Base-by-base conservation (phyloP, 2,113 vertebrate species). In the Thamnophis sirtalis region DNA sequence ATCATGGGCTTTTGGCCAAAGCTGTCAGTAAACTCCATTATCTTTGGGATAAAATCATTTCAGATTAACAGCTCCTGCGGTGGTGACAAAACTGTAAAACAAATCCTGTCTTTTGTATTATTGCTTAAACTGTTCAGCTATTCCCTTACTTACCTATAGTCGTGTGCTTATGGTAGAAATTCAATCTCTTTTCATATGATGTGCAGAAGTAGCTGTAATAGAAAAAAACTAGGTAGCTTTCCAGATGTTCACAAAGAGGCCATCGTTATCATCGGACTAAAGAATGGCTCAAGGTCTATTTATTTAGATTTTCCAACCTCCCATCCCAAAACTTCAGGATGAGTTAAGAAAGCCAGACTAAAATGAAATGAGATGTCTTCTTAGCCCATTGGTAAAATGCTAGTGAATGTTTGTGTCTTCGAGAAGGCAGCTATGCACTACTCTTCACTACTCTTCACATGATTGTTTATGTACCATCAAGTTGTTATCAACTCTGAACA, bases 161-260 rank as follows among this genome's bases (percentile, higher is more conserved):
- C 51, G 33, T 48, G 54, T 89, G 55, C 88, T 80, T 6, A 15
- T 28, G 73, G 48, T 49, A 43, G 91, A 89, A 92, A 92, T 89
- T 60, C 91, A 89, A 60, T 89, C 88, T 92, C 91, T 92, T 92
- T 92, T 92, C 91, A 63, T 48, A 92, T 92, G 89, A 92, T 89
- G 89, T 92, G 68, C 88, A 92, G 91, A 92, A 43, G 80, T 89
- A 60, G 73, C 87, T 26, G 9, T 54, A 38, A 89, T 53, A 60
- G 88, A 58, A 89, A 89, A 89, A 80, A 48, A 63, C n/a, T 86
- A 53, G 88, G 80, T 85, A n/a, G 28, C 28, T 19, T 92, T 92
- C 91, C 88, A 92, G 33, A 60, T 85, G 33, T 26, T 86, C n/a
- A 60, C 51, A 53, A 60, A 89, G 55, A 60, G 87, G 80, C 54